Base-by-base conservation (phyloP, 2,113 vertebrate species). In the Ploceus nigricollis region DNA sequence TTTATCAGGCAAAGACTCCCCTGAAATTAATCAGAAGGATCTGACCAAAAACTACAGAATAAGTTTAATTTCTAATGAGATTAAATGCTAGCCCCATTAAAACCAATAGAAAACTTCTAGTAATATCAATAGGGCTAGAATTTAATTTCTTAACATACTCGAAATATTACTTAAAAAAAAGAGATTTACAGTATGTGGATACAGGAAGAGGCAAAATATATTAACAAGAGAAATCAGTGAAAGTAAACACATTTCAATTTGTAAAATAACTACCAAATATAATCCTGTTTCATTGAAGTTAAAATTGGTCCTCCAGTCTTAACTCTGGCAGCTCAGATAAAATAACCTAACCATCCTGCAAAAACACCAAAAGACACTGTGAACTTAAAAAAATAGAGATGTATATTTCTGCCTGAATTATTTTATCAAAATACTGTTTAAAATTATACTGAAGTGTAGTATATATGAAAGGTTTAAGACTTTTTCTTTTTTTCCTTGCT, bases 311-410 rank as follows among this genome's bases (percentile, higher is more conserved):
- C 66, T 60, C 89, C 79, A 85, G n/a, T 54, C 71, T 88, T 93
- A 94, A 92, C 51, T 64, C 87, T 70, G 93, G 89, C 86, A 95
- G 86, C 75, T 92, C 70, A 71, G 48, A 54, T 40, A 85, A 91
- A 87, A 56, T 39, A 73, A 77, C 24, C 35, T 51, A 81, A 53
- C 25, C 21, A 51, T 37, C 54, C 60, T 56, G 33, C 39, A 87
- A 58, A 44, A 87, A 15, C 28, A 81, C 42, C 33, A 82, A 51
- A 91, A 66, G 33, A 91, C 48, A 56, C 15, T 4, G 45, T 58
- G 31, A 84, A 81, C 69, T 70, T 81, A 27, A 90, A 89, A 90
- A 82, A 58, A 22, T 11, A 75, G 13, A 90, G 23, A 48, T 42
- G 20, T 33, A 8, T 47, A 63, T 70, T 84, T 93, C 69, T 82